Evolutionary conservation across 1,140 invertebrate genomes (phyloP).

Genomic region (Aricia agestis): DNA sequence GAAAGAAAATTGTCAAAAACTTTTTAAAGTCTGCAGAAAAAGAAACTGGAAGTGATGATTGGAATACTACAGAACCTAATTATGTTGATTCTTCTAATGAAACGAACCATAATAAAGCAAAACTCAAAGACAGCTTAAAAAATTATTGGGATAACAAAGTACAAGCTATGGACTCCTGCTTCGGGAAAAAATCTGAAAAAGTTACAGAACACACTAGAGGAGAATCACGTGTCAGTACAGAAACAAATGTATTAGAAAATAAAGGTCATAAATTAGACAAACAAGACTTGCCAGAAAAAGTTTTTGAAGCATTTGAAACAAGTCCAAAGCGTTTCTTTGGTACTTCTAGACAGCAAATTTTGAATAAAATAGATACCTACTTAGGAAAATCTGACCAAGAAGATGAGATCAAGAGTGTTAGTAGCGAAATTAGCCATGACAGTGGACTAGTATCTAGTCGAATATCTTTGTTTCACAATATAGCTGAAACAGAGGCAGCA

Average conservation of each 20-base stretch:
- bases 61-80: background rate
- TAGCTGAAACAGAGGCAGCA: constrained; percentile 54
- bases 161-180: constrained; percentile 19
- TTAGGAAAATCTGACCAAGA: constrained; percentile 46
- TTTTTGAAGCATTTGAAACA: constrained; percentile 70
- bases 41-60: constrained; percentile 21
- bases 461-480: constrained; percentile 63
- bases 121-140: constrained; percentile 21
- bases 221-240: background rate
- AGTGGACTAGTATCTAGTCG: constrained; percentile 69
- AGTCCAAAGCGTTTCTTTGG: constrained; percentile 70
- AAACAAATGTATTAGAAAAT: constrained; percentile 19
- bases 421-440: constrained; percentile 39
- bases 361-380: constrained; percentile 68
- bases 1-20: constrained; percentile 65
- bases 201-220: constrained; percentile 13
- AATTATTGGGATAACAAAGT: constrained; percentile 6
- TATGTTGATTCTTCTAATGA: background rate
- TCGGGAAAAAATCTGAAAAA: constrained; percentile 22
- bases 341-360: constrained; percentile 63
- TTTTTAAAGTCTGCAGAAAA: constrained; percentile 49
- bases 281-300: constrained; percentile 66
- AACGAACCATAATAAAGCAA: constrained; percentile 20
- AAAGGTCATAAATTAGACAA: constrained; percentile 46
- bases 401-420: constrained; percentile 35